phyloP scores from a whole-genome alignment of 2,797 vertebrate species.

The Mormyrops attenuatus region DNA sequence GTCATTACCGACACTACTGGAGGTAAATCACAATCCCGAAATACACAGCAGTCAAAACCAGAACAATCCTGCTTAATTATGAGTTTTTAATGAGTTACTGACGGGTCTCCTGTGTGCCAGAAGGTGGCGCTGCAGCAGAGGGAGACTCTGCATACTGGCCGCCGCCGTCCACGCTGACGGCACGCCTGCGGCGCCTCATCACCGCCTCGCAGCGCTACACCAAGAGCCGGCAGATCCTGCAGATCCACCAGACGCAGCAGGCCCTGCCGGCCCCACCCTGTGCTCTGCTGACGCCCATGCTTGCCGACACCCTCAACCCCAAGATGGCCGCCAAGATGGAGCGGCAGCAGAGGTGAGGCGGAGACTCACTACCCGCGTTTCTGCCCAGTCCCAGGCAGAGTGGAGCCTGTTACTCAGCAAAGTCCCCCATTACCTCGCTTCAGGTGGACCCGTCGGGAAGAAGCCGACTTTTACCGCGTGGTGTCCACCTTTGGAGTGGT shows the following conservation, averaged over 20 bases:
- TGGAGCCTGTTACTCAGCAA: not conserved
- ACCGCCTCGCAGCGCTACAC: conserved; percentile 92
- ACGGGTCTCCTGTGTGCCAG: conserved; percentile 48
- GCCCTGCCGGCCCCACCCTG: conserved; percentile 68
- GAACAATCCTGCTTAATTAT: not conserved
- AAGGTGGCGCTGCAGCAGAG: conserved; percentile 73
- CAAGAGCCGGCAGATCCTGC: conserved; percentile 87
- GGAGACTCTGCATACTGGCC: conserved; percentile 86
- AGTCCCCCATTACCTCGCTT: not conserved
- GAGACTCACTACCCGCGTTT: not conserved
- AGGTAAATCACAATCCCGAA: conserved; percentile 47
- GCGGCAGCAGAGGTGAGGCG: conserved; percentile 84
- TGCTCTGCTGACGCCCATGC: conserved; percentile 69
- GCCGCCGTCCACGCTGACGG: conserved; percentile 85
- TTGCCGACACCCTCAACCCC: conserved; percentile 81
- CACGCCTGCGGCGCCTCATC: conserved; percentile 87
- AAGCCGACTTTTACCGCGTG: conserved; percentile 96
- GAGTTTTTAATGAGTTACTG: not conserved
- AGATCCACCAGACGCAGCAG: conserved; percentile 76
- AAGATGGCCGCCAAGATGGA: conserved; percentile 98
- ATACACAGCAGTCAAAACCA: not conserved
- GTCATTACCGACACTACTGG: conserved; percentile 85
- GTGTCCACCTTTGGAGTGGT: conserved; percentile 98
- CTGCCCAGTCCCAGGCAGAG: not conserved
- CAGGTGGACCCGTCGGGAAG: conserved; percentile 96